These are phyloP conservation scores for Meteorus colon DNA, from an alignment of 2,888 invertebrate genomes.

Conservation along the genomic window DNA sequence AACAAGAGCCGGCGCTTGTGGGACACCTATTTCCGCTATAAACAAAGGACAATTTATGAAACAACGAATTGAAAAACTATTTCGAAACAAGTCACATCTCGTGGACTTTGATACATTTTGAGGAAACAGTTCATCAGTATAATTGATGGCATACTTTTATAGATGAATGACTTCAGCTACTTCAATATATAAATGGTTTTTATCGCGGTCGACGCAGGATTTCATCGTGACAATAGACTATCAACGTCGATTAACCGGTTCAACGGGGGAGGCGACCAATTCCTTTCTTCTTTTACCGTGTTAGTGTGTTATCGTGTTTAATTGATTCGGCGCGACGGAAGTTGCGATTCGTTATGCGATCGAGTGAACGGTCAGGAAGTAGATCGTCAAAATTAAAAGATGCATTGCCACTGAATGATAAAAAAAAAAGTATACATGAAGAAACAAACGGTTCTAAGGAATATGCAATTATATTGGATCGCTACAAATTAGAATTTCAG, in stretches of 20 bases:
- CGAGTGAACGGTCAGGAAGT: slow-evolving; percentile 21
- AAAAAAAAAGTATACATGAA: background rate
- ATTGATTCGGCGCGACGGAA: slow-evolving; percentile 6
- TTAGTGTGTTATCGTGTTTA: slow-evolving; percentile 16
- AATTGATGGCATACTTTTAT: slow-evolving; percentile 26
- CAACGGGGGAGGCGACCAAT: slow-evolving; percentile 4
- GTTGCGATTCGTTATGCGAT: slow-evolving; percentile 33
- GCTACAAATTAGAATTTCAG: slow-evolving; percentile 55
- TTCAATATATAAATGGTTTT: slow-evolving; percentile 22
- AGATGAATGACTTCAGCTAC: slow-evolving; percentile 41
- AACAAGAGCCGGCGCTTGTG: slow-evolving; percentile 84
- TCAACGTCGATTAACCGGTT: slow-evolving; percentile 26
- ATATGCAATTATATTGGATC: slow-evolving; percentile 53
- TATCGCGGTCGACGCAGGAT: slow-evolving; percentile 30
- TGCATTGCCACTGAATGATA: background rate
- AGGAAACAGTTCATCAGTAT: slow-evolving; percentile 44
- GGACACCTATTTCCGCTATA: slow-evolving; percentile 80
- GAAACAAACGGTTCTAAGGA: slow-evolving; percentile 5
- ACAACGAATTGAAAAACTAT: background rate
- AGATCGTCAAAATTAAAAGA: slow-evolving; percentile 11
- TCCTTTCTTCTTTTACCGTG: background rate
- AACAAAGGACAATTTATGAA: slow-evolving; percentile 27
- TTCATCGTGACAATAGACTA: slow-evolving; percentile 36
- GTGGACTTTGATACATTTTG: slow-evolving; percentile 40
- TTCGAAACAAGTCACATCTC: slow-evolving; percentile 6